Evolutionary conservation across 2,888 invertebrate genomes (phyloP).

Genomic region (Pelosia muscerda): DNA sequence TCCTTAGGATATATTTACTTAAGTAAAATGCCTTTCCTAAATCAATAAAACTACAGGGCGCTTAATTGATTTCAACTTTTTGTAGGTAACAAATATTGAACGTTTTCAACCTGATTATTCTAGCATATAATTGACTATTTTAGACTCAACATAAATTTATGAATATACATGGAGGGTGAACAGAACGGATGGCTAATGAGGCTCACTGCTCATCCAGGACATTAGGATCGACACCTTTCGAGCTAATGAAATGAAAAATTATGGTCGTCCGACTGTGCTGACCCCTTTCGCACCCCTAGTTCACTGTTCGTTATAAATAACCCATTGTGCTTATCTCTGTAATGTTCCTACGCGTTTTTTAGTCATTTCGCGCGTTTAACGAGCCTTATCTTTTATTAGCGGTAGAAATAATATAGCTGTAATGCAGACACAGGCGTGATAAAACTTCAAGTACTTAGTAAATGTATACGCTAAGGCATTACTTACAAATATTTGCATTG

Average conservation of each 20-base stretch:
- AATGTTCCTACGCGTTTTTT: constrained; percentile 40
- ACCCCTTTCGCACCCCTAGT: constrained; percentile 78
- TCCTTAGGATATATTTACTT: neutral
- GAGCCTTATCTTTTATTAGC: constrained; percentile 34
- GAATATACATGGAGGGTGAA: constrained; percentile 55
- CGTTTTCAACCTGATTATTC: constrained; percentile 7
- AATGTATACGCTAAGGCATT: neutral
- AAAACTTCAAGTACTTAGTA: neutral
- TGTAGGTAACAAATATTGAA: neutral
- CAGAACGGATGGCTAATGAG: constrained; percentile 65
- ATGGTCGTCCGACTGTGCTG: constrained; percentile 79
- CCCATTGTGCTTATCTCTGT: constrained; percentile 45
- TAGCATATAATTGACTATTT: constrained; percentile 32
- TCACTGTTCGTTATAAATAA: constrained; percentile 71
- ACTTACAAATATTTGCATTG: neutral
- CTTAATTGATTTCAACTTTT: neutral
- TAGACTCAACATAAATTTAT: constrained; percentile 30
- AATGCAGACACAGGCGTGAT: neutral
- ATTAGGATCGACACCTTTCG: constrained; percentile 61
- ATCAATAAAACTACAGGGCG: neutral
- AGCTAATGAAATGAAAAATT: constrained; percentile 82
- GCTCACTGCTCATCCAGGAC: constrained; percentile 75
- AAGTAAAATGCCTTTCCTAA: neutral
- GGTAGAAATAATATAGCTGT: constrained; percentile 37
- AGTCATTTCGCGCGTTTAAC: neutral